Evolutionary conservation across 2,797 vertebrate species (phyloP).

Genomic region (Chaunax sp.): DNA sequence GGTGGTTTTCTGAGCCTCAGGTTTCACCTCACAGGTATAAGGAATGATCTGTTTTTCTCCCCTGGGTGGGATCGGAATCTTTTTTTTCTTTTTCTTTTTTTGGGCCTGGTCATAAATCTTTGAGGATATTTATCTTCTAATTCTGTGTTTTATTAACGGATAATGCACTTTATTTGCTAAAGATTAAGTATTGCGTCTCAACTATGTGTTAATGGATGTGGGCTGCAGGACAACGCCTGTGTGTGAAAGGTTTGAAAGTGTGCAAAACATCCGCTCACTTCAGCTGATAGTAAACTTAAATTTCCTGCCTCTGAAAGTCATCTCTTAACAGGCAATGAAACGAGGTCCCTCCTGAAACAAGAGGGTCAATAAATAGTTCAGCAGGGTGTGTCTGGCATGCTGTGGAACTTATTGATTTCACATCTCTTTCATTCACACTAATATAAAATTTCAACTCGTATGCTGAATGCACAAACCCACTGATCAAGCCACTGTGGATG

Average conservation of each 20-base stretch:
- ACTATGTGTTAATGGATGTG: not conserved
- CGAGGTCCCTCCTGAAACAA: conserved; percentile 24
- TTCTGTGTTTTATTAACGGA: not conserved
- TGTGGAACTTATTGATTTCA: conserved; percentile 33
- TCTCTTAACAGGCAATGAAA: conserved; percentile 29
- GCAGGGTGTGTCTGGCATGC: conserved; percentile 23
- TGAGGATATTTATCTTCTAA: conserved; percentile 14
- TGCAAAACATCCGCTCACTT: conserved; percentile 6
- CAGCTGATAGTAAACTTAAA: not conserved
- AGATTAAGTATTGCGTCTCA: conserved; percentile 1
- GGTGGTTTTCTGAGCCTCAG: conserved; percentile 32
- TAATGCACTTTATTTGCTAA: conserved; percentile 6
- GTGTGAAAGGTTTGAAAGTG: conserved; percentile 10
- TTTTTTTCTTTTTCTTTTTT: too few relatives aligned
- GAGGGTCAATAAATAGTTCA: conserved; percentile 47
- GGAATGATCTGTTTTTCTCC: conserved; percentile 46
- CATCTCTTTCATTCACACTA: conserved; percentile 24
- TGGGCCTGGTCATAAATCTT: too few relatives aligned
- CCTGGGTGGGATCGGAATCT: not conserved
- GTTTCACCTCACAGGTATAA: conserved; percentile 66
- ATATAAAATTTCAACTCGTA: not conserved
- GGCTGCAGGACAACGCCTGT: conserved; percentile 10
- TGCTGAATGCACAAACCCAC: not conserved
- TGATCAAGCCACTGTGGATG: not conserved
- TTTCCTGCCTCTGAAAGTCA: not conserved